Evolutionary conservation across 1,140 invertebrate species (phyloP).

Genomic region (Steinernema khuongi): DNA sequence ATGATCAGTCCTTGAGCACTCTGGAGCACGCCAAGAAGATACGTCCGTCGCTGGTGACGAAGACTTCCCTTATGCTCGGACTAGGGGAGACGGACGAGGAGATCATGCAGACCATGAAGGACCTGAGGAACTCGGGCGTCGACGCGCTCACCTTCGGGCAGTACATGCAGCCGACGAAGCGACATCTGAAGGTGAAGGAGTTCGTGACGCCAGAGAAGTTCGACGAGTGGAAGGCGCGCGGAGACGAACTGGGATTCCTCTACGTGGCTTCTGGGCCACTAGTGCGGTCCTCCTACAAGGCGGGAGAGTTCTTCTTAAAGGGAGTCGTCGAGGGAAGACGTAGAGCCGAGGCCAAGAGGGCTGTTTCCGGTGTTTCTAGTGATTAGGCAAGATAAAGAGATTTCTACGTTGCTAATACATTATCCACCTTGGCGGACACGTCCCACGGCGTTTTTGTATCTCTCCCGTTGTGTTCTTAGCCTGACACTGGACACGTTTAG

Average conservation of each 20-base stretch:
- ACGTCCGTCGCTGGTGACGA: constrained; percentile 80
- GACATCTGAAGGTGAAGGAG: constrained; percentile 76
- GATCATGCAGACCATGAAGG: constrained; percentile 76
- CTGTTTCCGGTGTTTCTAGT: neutral
- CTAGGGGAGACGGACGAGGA: constrained; percentile 88
- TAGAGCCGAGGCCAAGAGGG: constrained; percentile 1
- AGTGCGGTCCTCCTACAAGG: constrained; percentile 92
- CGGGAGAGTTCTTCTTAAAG: constrained; percentile 68
- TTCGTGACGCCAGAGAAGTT: constrained; percentile 95
- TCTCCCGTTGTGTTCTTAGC: no score
- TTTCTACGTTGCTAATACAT: constrained; percentile 27
- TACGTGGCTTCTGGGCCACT: constrained; percentile 96
- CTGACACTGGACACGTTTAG: no score
- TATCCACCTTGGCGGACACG: no score
- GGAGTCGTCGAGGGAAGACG: constrained; percentile 49
- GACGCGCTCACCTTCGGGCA: constrained; percentile 95
- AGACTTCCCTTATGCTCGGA: constrained; percentile 97
- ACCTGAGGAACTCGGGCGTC: constrained; percentile 67
- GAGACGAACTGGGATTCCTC: constrained; percentile 81
- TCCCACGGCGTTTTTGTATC: no score
- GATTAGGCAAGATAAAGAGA: constrained; percentile 31
- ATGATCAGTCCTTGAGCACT: constrained; percentile 72
- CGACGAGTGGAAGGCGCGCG: constrained; percentile 78
- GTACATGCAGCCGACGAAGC: constrained; percentile 98
- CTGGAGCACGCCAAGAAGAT: constrained; percentile 71